These are phyloP conservation scores for Tetrao urogallus DNA, from an alignment of 2,113 vertebrate species.

Conservation along the genomic window DNA sequence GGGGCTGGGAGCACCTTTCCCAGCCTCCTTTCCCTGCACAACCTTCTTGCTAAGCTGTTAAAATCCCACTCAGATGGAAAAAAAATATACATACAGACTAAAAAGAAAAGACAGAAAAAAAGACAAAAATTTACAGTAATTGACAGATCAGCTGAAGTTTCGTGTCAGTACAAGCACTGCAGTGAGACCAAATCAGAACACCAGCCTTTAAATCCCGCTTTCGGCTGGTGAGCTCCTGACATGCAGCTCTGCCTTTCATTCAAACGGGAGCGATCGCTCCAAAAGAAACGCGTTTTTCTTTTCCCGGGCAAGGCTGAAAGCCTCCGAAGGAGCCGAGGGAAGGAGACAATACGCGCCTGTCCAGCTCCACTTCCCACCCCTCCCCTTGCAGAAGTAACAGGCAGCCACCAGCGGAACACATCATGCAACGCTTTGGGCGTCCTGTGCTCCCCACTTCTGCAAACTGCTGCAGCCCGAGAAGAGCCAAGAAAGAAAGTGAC, in stretches of 20 bases:
- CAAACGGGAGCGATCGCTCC: background rate
- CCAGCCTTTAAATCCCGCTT: background rate
- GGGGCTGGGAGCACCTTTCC: background rate
- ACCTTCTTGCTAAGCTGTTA: background rate
- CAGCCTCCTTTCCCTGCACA: background rate
- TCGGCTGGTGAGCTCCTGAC: background rate
- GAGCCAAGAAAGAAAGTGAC: background rate
- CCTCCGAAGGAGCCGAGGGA: background rate
- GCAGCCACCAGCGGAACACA: background rate
- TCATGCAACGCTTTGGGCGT: background rate
- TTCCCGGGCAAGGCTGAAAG: background rate
- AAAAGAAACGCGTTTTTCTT: background rate
- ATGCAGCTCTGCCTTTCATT: background rate
- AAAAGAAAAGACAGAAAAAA: background rate
- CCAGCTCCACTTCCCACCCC: background rate
- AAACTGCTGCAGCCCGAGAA: background rate
- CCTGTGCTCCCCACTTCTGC: constrained; percentile 14
- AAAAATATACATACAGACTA: background rate
- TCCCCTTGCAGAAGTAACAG: background rate
- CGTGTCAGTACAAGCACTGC: background rate
- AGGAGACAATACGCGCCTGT: background rate
- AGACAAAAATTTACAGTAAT: background rate
- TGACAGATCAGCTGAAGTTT: background rate
- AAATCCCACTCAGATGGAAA: background rate
- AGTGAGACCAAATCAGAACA: background rate